Conservation (phyloP, 1,140 invertebrate genomes). For the Nymphalis io region DNA sequence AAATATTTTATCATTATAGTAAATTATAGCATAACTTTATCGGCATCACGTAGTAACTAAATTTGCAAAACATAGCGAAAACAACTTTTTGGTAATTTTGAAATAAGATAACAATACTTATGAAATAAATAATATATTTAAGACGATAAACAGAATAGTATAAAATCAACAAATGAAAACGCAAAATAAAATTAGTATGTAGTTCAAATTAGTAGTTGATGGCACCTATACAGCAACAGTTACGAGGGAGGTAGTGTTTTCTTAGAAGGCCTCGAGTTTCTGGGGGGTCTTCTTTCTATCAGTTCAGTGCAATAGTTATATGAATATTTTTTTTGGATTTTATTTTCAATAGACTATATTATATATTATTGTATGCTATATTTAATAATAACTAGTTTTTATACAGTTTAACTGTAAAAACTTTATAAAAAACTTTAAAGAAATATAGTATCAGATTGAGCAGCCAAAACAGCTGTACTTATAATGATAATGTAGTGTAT, state of each 20-base stretch:
- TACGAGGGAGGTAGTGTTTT: conserved; percentile 71
- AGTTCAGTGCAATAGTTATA: not conserved
- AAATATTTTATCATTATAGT: conserved; percentile 27
- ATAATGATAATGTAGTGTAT: conserved; percentile 43
- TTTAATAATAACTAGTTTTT: not conserved
- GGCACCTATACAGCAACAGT: conserved; percentile 4
- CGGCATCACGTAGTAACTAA: no score
- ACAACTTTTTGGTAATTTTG: no score
- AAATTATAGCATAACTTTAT: not conserved
- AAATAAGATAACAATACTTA: no score
- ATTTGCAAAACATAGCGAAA: no score
- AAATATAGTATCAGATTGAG: conserved; percentile 32
- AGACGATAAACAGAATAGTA: no score
- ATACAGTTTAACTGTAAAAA: no score
- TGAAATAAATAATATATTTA: no score
- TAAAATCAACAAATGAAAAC: no score
- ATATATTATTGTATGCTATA: not conserved
- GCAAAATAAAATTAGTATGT: no score
- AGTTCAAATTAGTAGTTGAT: not conserved
- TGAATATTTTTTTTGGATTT: not conserved
- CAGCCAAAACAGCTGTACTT: conserved; percentile 58
- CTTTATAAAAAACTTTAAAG: conserved; percentile 22
- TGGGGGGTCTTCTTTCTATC: conserved; percentile 47
- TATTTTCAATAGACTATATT: conserved; percentile 14
- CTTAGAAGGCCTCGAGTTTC: conserved; percentile 67